Evolutionary conservation across 2,797 vertebrate species (phyloP).

Genomic region (Uromys caudimaculatus): DNA sequence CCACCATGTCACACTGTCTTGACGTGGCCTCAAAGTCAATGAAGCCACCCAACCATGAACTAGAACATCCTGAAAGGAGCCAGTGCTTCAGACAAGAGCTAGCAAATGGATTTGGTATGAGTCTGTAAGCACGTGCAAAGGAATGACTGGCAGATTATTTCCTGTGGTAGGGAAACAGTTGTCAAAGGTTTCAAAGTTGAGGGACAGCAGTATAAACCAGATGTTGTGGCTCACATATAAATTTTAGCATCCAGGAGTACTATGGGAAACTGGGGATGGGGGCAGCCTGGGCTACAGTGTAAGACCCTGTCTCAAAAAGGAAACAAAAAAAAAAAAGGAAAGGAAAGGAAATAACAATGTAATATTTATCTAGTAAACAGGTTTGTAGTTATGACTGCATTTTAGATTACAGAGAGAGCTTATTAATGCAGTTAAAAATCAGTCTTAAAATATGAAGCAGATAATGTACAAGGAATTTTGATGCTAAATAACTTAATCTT

Average conservation of each 20-base stretch:
- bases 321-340: background rate
- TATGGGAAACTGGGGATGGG: background rate
- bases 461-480: background rate
- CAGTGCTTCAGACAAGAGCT: background rate
- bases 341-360: background rate
- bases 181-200: constrained; percentile 13
- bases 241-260: background rate
- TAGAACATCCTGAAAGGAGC: background rate
- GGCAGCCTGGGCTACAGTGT: background rate
- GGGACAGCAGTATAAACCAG: background rate
- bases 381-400: background rate
- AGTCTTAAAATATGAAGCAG: background rate
- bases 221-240: background rate
- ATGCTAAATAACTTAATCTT: background rate
- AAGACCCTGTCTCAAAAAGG: background rate
- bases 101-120: background rate
- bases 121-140: background rate
- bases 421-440: background rate
- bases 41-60: background rate
- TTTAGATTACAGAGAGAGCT: background rate
- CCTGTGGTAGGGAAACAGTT: background rate
- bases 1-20: background rate
- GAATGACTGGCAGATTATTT: background rate
- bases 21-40: background rate
- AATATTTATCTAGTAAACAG: no score